A percentile compares a stretch with the other conserved stretches of the same genome.
These are phyloP conservation scores for Brenthis daphne DNA, from an alignment of 2,888 invertebrate genomes.

Conservation along the genomic window DNA sequence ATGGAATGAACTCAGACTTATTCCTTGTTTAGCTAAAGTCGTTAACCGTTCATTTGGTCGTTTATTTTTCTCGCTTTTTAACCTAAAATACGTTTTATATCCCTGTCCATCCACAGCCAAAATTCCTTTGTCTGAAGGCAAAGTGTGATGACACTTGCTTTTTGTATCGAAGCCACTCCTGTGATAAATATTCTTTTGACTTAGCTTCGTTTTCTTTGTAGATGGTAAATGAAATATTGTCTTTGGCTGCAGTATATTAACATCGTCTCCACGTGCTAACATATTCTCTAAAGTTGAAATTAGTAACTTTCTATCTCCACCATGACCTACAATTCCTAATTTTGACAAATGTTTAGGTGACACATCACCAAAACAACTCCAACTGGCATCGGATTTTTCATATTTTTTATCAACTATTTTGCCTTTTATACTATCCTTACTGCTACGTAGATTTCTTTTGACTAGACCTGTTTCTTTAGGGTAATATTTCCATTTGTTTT, in stretches of 20 bases:
- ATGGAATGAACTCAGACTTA: slow-evolving; percentile 70
- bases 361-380: slow-evolving; percentile 71
- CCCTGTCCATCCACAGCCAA: slow-evolving; percentile 60
- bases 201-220: slow-evolving; percentile 42
- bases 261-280: slow-evolving; percentile 58
- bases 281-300: slow-evolving; percentile 55
- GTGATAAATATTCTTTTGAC: slow-evolving; percentile 18
- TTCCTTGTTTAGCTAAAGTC: slow-evolving; percentile 56
- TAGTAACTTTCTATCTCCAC: slow-evolving; percentile 64
- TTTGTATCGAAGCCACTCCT: slow-evolving; percentile 42
- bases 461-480: slow-evolving; percentile 39
- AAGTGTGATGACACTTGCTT: slow-evolving; percentile 58
- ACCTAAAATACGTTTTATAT: slow-evolving; percentile 63
- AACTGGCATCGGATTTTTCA: slow-evolving; percentile 54
- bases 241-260: slow-evolving; percentile 56
- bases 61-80: slow-evolving; percentile 51
- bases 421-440: slow-evolving; percentile 33
- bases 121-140: slow-evolving; percentile 65
- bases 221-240: slow-evolving; percentile 48
- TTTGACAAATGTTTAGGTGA: slow-evolving; percentile 59
- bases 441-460: slow-evolving; percentile 22
- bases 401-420: slow-evolving; percentile 46
- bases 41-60: slow-evolving; percentile 57
- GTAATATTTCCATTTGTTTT: slow-evolving; percentile 65
- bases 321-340: slow-evolving; percentile 72